These are phyloP conservation scores for Drosophila melanocephala DNA, from an alignment of 2,888 invertebrate species.

Conservation along the genomic window DNA sequence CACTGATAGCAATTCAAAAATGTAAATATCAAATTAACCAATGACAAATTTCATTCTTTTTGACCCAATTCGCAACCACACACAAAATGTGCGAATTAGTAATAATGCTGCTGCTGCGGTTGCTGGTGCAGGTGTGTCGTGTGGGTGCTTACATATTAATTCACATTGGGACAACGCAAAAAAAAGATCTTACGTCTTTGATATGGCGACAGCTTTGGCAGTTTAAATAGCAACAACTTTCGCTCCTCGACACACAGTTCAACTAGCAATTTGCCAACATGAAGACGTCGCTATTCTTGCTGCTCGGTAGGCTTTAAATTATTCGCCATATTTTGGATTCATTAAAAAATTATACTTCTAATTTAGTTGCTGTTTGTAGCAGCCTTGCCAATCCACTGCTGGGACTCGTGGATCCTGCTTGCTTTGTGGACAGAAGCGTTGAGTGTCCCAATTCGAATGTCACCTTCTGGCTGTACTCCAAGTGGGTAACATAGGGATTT, in stretches of 20 bases:
- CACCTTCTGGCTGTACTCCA: conserved; percentile 88
- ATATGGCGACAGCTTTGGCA: conserved; percentile 40
- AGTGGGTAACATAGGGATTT: conserved; percentile 83
- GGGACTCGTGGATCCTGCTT: conserved; percentile 70
- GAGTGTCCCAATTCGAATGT: conserved; percentile 88
- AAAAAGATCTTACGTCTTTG: conserved; percentile 22
- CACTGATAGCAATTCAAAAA: conserved; percentile 18
- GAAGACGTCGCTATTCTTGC: conserved; percentile 37
- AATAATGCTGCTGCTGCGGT: background rate
- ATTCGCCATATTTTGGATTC: background rate
- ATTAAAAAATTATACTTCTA: background rate
- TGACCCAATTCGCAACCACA: conserved; percentile 46
- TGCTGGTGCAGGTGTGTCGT: conserved; percentile 22
- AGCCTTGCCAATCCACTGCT: conserved; percentile 57
- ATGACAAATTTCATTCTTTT: conserved; percentile 36
- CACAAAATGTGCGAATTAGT: conserved; percentile 44
- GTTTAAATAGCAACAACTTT: conserved; percentile 66
- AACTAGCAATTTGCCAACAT: conserved; percentile 48
- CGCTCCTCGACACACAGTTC: conserved; percentile 51
- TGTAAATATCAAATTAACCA: conserved; percentile 18
- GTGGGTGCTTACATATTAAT: conserved; percentile 70
- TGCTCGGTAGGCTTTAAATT: conserved; percentile 45
- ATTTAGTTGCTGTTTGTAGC: conserved; percentile 26
- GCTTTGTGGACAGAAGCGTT: conserved; percentile 43
- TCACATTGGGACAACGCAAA: conserved; percentile 47